These are phyloP conservation scores for Caenorhabditis auriculariae DNA, from an alignment of 2,888 invertebrate genomes.

Conservation along the genomic window DNA sequence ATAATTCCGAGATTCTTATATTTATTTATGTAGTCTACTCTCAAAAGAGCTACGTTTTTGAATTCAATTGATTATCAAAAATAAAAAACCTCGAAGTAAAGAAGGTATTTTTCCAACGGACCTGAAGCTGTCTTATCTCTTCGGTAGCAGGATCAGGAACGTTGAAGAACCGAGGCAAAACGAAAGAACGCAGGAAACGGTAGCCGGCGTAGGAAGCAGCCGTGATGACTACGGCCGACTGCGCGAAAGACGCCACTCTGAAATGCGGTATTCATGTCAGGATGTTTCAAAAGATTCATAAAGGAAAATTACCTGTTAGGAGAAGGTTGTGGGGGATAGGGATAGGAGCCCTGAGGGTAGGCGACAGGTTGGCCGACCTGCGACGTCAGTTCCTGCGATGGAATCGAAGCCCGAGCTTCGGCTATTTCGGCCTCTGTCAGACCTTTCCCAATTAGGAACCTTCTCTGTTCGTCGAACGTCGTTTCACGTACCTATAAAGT, in stretches of 20 bases:
- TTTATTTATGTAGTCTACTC: too few species aligned
- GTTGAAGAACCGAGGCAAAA: constrained; percentile 59
- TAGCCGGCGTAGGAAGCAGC: constrained; percentile 58
- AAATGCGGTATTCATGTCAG: neutral
- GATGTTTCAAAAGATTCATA: too few species aligned
- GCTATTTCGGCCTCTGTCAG: constrained; percentile 55
- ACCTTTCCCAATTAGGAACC: constrained; percentile 55
- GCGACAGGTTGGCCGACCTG: constrained; percentile 8
- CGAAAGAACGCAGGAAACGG: constrained; percentile 52
- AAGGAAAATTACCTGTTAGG: constrained; percentile 13
- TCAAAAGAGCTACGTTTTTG: neutral
- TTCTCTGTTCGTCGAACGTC: constrained; percentile 54
- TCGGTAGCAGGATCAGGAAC: constrained; percentile 57
- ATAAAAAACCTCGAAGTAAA: neutral
- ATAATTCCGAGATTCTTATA: neutral
- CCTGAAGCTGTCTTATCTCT: constrained; percentile 43
- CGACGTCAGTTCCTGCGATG: constrained; percentile 13
- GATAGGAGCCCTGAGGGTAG: neutral
- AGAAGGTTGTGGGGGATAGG: neutral
- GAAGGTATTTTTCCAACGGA: too few species aligned
- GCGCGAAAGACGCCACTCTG: constrained; percentile 37
- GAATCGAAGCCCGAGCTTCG: constrained; percentile 37
- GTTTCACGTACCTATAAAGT: constrained; percentile 41
- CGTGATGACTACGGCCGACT: constrained; percentile 53
- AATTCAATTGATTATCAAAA: neutral